phyloP scores from a whole-genome alignment of 2,888 invertebrate species.

The Catocala sponsa region DNA sequence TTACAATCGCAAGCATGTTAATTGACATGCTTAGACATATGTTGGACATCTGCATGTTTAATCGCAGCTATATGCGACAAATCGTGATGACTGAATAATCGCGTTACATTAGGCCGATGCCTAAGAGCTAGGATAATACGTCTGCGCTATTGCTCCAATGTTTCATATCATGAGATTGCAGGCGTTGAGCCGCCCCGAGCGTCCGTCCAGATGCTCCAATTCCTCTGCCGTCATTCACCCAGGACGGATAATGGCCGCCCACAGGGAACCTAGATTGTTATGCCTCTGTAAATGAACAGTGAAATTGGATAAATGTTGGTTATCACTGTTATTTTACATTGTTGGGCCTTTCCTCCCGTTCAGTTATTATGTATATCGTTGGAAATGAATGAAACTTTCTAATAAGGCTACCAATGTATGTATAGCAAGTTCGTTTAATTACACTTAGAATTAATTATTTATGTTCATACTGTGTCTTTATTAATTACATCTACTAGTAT shows the following conservation, averaged over 20 bases:
- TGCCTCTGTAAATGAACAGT: constrained; percentile 32
- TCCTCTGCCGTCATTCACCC: constrained; percentile 55
- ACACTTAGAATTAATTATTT: too few species aligned
- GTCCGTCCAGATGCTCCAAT: constrained; percentile 55
- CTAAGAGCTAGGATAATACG: constrained; percentile 19
- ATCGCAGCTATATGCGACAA: too few species aligned
- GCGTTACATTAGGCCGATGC: too few species aligned
- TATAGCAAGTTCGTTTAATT: too few species aligned
- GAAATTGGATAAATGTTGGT: constrained; percentile 32
- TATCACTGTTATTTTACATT: constrained; percentile 11
- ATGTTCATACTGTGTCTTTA: too few species aligned
- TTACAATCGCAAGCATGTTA: too few species aligned
- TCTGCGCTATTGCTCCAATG: constrained; percentile 33
- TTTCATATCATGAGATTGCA: constrained; percentile 67
- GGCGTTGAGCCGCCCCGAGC: constrained; percentile 41
- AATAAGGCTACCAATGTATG: background rate
- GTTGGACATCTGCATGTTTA: too few species aligned
- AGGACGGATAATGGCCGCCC: constrained; percentile 54
- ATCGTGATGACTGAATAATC: too few species aligned
- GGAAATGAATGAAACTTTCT: background rate
- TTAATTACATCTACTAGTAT: too few species aligned
- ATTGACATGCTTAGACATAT: too few species aligned
- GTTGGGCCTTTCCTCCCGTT: background rate
- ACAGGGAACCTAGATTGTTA: constrained; percentile 48
- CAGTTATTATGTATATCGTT: background rate